Evolutionary conservation across 2,797 vertebrate species (phyloP).

Genomic region (Gadopsis marmoratus): DNA sequence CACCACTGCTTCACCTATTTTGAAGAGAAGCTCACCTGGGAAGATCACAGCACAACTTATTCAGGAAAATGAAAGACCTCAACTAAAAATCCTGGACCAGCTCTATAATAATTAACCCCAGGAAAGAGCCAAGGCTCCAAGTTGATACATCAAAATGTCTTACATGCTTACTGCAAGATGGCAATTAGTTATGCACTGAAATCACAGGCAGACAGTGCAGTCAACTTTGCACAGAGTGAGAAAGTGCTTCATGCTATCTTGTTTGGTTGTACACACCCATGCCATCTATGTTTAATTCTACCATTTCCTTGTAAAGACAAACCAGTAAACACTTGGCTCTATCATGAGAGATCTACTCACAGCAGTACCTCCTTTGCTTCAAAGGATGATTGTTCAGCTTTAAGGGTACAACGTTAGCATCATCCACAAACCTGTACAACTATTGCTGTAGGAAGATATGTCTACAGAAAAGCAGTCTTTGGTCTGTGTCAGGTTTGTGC

Average conservation of each 20-base stretch:
- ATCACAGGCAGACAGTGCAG: constrained; percentile 28
- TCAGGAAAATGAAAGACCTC: constrained; percentile 26
- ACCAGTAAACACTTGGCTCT: neutral
- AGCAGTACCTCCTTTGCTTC: neutral
- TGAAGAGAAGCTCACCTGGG: constrained; percentile 23
- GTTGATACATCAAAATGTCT: constrained; percentile 32
- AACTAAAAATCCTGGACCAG: constrained; percentile 15
- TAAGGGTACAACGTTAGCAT: neutral
- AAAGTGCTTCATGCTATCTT: constrained; percentile 5
- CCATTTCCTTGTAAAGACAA: neutral
- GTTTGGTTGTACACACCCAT: neutral
- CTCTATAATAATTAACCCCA: constrained; percentile 38
- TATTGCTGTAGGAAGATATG: neutral
- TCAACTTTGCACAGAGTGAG: constrained; percentile 14
- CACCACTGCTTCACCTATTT: constrained; percentile 14
- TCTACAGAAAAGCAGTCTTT: neutral
- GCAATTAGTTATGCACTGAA: constrained; percentile 48
- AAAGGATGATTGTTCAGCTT: constrained; percentile 1
- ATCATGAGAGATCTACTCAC: neutral
- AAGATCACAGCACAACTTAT: neutral
- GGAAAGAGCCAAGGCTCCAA: constrained; percentile 17
- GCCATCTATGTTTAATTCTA: constrained; percentile 13
- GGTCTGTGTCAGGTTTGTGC: neutral
- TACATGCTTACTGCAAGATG: constrained; percentile 34
- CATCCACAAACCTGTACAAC: neutral